Evolutionary conservation across 2,888 invertebrate genomes (phyloP).

Genomic region (Alentia gelatinosa): DNA sequence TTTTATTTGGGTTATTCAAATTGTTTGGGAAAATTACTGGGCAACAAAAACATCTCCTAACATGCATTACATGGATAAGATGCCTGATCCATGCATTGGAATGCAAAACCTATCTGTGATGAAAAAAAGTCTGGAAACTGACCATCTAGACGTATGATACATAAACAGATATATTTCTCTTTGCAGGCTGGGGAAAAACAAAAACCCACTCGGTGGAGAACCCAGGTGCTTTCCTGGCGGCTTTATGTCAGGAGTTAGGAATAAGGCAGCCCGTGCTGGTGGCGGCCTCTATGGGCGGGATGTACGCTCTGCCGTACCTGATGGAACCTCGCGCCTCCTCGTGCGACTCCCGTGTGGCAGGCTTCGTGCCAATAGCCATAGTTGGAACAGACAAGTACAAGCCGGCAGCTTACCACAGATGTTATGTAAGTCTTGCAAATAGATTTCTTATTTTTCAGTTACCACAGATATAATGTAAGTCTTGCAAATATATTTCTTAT

Average conservation of each 20-base stretch:
- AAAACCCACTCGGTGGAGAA: constrained; percentile 55
- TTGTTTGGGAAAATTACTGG: too few species aligned
- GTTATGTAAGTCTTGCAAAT: constrained; percentile 68
- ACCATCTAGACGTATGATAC: neutral
- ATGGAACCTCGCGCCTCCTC: constrained; percentile 71
- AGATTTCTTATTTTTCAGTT: too few species aligned
- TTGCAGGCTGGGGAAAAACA: constrained; percentile 75
- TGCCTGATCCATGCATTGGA: neutral
- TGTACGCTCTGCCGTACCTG: constrained; percentile 80
- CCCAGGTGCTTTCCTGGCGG: constrained; percentile 58
- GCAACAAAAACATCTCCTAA: too few species aligned
- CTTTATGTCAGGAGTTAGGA: constrained; percentile 72
- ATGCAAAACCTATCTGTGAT: too few species aligned
- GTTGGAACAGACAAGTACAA: constrained; percentile 73
- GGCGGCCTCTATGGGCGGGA: constrained; percentile 82
- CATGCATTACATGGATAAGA: neutral
- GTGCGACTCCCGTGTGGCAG: constrained; percentile 70
- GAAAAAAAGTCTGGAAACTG: too few species aligned
- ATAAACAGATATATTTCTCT: neutral
- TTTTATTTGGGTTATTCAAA: too few species aligned
- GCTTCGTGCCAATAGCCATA: constrained; percentile 81
- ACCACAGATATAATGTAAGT: too few species aligned
- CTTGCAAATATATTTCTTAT: too few species aligned
- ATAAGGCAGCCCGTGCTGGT: constrained; percentile 80
- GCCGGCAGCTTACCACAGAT: constrained; percentile 66